Base-by-base conservation (phyloP, 1,140 invertebrate genomes). In the Scaptomyza graminum region DNA sequence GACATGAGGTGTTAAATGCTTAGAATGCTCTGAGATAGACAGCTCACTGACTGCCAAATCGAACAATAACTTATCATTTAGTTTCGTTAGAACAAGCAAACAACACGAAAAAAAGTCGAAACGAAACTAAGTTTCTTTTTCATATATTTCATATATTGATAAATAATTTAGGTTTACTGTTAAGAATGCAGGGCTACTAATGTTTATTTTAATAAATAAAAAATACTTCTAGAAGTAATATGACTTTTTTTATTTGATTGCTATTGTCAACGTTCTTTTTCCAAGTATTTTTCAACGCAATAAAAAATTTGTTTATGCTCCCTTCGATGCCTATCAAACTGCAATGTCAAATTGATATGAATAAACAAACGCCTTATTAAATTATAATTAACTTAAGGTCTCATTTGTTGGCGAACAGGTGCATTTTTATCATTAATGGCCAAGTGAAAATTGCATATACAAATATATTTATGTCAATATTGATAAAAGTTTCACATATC, bases 401-500 rank as follows among this genome's bases (percentile, higher is more conserved):
- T 56, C 51, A 62, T 83, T 78, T 56, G 69, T 12, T 66, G 51
- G 39, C 43, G 64, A 70, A 70, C 50, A 18, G 60, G 12, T 25
- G 43, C 31, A 63, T 39, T 68, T 1, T 37, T 52, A 49, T 47
- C 43, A 46, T 49, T 34, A 41, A 49, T 22, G 61, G 44, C 55
- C 64, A 79, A 70, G 65, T 85, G 69, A 81, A 78, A 72, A 81
- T 71, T 74, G 80, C 69, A 71, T 72, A 75, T 84, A 80, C 5
- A 37, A 1, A 12, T 11, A 12, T 37, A 37, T 37, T 37, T 84
- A 73, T 84, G 73, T 84, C 80, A 83, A 83, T 83, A 83, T 79
- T 85, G 8, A 74, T 80, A 73, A 62, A 76, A 67, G 72, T 66
- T 50, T 74, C 34, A 34, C 55, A 25, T 70, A 72, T 82, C 83